Evolutionary conservation across 2,797 vertebrate species (phyloP), one percentile per base, ranked within the genome.

Genomic region (Malacoraja senta): DNA sequence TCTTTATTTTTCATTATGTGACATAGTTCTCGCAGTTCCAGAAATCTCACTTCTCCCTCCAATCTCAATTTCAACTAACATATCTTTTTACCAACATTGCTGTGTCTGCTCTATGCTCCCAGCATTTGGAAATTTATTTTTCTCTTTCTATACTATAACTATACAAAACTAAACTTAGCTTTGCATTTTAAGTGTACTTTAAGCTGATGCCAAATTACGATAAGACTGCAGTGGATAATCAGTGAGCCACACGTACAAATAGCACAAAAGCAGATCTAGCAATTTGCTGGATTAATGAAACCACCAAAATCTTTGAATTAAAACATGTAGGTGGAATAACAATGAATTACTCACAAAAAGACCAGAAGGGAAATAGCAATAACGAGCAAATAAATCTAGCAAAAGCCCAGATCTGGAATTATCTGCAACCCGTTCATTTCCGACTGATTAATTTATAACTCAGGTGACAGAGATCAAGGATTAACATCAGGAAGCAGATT

Each of bases 261-360:
- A 58, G 24, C 80, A 58, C 80, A 58, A 53, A 24, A 13, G 19
- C 68, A 71, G 12, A 84, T 61, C 53, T 9, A 84, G 53, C 81
- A 84, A 61, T 58, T n/a, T 58, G 81, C 53, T 61, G 29, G 81
- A 53, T 84, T 84, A 84, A 84, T 84, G 10, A 58, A 84, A n/a
- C 1, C 24, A 84, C 8, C 8, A 26, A 0, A 83, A 61, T 53
- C 53, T n/a, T 84, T 58, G 1, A n/a, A 29, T 53, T 63, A 29
- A 21, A 84, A n/a, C 26, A 77, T 10, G 76, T 77, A 15, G 29
- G 17, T 61, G 83, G 61, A 6, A 71, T 15, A 71, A 71, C 4
- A 71, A 71, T 17, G 58, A 29, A 63, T 58, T 77, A 81, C 35
- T 81, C 35, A 81, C 19, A 81, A 0, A 38, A 29, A 26, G 13